phyloP scores from a whole-genome alignment of 2,888 invertebrate genomes.

The Patella pellucida region DNA sequence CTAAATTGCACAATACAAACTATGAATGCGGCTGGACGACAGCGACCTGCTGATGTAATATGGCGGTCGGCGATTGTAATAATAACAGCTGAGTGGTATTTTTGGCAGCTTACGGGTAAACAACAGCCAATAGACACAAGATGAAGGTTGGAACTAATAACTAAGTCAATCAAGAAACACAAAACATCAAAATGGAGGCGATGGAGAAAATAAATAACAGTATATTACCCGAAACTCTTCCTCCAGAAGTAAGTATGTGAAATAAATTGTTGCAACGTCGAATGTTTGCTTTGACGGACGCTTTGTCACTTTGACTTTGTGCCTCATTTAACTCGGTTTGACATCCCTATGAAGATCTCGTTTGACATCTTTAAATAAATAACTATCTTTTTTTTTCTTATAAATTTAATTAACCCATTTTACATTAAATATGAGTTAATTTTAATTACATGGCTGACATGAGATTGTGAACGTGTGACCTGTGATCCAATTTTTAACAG shows the following conservation, averaged over 20 bases:
- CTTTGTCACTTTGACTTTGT: no score
- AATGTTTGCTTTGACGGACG: no score
- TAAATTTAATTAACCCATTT: not conserved
- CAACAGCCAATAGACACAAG: not conserved
- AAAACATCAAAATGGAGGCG: conserved; percentile 79
- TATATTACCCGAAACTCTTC: conserved; percentile 69
- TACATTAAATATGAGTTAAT: not conserved
- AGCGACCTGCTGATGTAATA: conserved; percentile 38
- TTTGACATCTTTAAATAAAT: not conserved
- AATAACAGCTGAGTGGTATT: conserved; percentile 26
- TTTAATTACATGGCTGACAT: not conserved
- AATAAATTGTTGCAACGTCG: not conserved
- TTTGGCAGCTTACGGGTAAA: conserved; percentile 17
- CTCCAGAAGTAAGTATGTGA: conserved; percentile 61
- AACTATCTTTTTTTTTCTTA: not conserved
- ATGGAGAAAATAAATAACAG: conserved; percentile 86
- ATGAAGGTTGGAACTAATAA: not conserved
- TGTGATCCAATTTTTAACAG: not conserved
- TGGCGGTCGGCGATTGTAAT: conserved; percentile 38
- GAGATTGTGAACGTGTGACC: not conserved
- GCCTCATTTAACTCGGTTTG: not conserved
- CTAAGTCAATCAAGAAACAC: conserved; percentile 7
- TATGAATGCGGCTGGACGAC: not conserved
- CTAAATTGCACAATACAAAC: no score
- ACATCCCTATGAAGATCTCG: not conserved